These are phyloP conservation scores for Muscidifurax raptorellus DNA, from an alignment of 1,140 invertebrate genomes.

Conservation along the genomic window DNA sequence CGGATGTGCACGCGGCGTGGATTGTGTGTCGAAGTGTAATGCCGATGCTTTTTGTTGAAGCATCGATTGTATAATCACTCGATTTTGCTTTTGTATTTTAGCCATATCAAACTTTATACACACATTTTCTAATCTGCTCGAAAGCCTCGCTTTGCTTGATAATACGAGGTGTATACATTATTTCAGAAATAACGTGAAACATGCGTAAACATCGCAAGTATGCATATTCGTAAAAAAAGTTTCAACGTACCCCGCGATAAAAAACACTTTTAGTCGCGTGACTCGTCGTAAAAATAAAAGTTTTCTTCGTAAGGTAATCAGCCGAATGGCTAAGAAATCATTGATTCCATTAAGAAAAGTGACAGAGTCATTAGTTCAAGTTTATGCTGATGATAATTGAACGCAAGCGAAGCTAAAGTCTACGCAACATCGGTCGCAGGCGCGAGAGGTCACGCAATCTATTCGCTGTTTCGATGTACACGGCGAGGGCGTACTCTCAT, in stretches of 20 bases:
- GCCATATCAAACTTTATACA: too few species aligned
- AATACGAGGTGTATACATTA: background rate
- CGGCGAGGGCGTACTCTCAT: constrained; percentile 37
- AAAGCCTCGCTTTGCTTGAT: background rate
- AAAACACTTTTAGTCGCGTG: constrained; percentile 10
- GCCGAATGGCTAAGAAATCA: constrained; percentile 13
- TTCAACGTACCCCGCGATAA: background rate
- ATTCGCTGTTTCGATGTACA: constrained; percentile 7
- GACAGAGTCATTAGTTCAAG: constrained; percentile 44
- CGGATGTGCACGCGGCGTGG: constrained; percentile 5
- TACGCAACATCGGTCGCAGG: background rate
- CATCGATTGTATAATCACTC: too few species aligned
- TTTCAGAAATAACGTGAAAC: background rate
- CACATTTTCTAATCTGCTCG: background rate
- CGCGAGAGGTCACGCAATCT: constrained; percentile 40
- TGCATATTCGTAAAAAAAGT: constrained; percentile 32
- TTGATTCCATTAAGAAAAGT: constrained; percentile 34
- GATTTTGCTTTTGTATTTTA: too few species aligned
- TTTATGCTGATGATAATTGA: constrained; percentile 51
- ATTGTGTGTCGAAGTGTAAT: too few species aligned
- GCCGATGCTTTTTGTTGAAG: too few species aligned
- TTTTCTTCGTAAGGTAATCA: constrained; percentile 12
- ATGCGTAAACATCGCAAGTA: constrained; percentile 30
- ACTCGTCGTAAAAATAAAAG: constrained; percentile 35
- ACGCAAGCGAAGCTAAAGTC: background rate